Conservation (phyloP, 2,797 vertebrate genomes). For the Malurus splendens region DNA sequence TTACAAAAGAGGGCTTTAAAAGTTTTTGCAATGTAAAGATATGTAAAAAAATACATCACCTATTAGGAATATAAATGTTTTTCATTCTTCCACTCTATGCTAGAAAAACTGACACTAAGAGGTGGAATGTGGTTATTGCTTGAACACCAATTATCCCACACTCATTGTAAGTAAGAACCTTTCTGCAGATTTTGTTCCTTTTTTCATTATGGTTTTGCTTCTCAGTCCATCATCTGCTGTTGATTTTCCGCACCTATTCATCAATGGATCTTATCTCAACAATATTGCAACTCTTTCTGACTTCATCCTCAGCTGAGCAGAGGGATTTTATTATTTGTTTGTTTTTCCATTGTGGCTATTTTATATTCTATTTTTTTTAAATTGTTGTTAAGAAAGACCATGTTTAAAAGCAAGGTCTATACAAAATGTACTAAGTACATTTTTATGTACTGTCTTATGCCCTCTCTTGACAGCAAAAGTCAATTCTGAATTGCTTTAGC, state of each 20-base stretch:
- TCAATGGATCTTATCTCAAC: neutral
- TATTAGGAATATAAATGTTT: neutral
- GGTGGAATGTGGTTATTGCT: neutral
- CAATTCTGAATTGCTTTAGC: constrained; percentile 59
- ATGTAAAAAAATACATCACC: neutral
- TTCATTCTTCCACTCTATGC: neutral
- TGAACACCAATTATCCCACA: neutral
- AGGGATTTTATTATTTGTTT: neutral
- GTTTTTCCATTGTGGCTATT: neutral
- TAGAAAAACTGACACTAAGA: neutral
- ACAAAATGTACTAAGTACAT: neutral
- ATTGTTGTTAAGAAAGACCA: neutral
- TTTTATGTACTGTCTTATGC: constrained; percentile 48
- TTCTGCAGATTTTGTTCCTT: neutral
- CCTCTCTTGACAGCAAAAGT: constrained; percentile 53
- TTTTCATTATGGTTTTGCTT: neutral
- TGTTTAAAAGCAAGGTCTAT: constrained; percentile 21
- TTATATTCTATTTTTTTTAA: neutral
- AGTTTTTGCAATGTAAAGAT: neutral
- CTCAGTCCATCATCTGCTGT: neutral
- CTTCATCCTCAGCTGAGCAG: neutral
- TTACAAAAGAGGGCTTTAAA: neutral
- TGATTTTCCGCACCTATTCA: neutral
- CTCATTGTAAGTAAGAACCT: neutral
- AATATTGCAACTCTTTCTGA: neutral